phyloP scores from a whole-genome alignment of 1,140 invertebrate genomes.

The Monochamus saltuarius region DNA sequence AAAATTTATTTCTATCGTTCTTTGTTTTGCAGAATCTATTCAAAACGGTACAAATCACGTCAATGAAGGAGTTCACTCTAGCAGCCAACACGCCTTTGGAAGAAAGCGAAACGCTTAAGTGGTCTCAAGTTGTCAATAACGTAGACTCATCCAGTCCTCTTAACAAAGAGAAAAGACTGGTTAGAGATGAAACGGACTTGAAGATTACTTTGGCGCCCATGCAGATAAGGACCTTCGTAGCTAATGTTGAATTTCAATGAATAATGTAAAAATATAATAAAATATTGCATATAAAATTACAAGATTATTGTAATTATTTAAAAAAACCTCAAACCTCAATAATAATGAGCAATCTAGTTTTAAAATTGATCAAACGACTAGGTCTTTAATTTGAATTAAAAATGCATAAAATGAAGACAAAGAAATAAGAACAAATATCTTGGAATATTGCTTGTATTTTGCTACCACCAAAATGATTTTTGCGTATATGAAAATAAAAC shows the following conservation, averaged over 20 bases:
- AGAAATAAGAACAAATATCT: too few species aligned
- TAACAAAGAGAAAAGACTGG: not conserved
- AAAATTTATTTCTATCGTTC: too few species aligned
- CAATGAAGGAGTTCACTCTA: conserved; percentile 19
- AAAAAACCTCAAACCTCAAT: too few species aligned
- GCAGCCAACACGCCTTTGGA: conserved; percentile 14
- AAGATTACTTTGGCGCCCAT: conserved; percentile 15
- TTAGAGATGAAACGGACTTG: not conserved
- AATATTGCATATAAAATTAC: not conserved
- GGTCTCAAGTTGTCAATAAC: not conserved
- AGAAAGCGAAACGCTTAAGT: conserved; percentile 16
- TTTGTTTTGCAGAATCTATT: conserved; percentile 22
- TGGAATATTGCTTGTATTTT: too few species aligned
- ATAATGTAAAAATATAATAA: too few species aligned
- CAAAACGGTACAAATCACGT: conserved; percentile 14
- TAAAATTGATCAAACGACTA: too few species aligned
- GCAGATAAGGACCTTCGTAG: conserved; percentile 24
- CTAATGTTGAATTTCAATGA: not conserved
- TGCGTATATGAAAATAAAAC: too few species aligned
- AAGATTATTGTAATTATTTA: too few species aligned
- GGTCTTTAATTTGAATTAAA: too few species aligned
- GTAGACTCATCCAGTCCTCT: not conserved
- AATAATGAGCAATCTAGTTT: too few species aligned
- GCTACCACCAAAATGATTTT: too few species aligned
- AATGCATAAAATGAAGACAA: too few species aligned